These are phyloP conservation scores for Apomyelois bistriatella DNA, from an alignment of 2,888 invertebrate species.

Conservation along the genomic window DNA sequence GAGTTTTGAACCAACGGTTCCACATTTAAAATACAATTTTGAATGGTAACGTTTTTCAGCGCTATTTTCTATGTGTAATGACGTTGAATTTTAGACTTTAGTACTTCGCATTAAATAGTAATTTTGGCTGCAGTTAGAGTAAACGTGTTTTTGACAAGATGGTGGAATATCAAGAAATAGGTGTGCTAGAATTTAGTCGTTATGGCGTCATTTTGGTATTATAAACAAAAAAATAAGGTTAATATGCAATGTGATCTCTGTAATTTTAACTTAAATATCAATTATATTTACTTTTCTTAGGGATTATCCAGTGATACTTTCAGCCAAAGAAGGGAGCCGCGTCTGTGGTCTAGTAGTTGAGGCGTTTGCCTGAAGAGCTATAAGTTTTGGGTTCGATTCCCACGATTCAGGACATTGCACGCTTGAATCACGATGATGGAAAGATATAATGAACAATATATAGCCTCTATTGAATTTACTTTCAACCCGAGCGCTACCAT, in stretches of 20 bases:
- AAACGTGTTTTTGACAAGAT: conserved; percentile 16
- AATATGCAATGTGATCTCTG: background rate
- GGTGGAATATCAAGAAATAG: conserved; percentile 19
- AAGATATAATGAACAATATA: background rate
- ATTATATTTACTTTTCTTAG: no score
- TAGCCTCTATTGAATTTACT: background rate
- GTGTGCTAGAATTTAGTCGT: conserved; percentile 15
- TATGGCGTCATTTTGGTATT: conserved; percentile 14
- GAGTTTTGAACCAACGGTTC: conserved; percentile 21
- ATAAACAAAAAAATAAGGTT: background rate
- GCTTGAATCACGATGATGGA: no score
- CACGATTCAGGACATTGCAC: no score
- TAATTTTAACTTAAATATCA: no score
- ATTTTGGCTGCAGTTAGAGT: conserved; percentile 14
- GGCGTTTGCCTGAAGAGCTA: no score
- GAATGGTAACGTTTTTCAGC: conserved; percentile 17
- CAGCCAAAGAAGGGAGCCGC: no score
- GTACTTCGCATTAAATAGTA: conserved; percentile 12
- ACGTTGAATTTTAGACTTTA: conserved; percentile 12
- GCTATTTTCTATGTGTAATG: conserved; percentile 16
- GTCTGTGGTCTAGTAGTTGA: no score
- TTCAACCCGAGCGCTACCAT: background rate
- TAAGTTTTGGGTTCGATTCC: no score
- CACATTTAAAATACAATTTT: conserved; percentile 23
- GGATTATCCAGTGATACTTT: no score